Conservation (phyloP, 2,888 invertebrate genomes). For the Drosophila barbarae region DNA sequence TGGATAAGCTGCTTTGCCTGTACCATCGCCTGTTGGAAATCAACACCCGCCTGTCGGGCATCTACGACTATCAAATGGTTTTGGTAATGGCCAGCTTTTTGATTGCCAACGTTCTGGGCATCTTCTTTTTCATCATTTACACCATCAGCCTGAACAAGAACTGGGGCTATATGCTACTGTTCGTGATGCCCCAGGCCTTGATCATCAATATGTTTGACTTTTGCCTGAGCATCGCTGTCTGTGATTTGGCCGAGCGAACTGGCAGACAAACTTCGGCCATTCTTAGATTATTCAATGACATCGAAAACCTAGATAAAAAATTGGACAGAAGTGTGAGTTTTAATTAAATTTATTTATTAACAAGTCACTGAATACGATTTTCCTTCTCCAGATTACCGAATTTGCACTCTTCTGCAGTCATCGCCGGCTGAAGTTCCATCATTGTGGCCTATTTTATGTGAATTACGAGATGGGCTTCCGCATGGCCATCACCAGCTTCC, state of each 20-base stretch:
- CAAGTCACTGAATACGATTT: not conserved
- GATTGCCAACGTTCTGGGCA: slow-evolving; percentile 31
- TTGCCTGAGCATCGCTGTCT: slow-evolving; percentile 34
- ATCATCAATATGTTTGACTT: slow-evolving; percentile 20
- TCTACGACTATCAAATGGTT: slow-evolving; percentile 46
- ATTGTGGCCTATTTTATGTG: slow-evolving; percentile 42
- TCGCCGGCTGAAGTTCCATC: slow-evolving; percentile 18
- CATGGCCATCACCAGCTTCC: slow-evolving; percentile 36
- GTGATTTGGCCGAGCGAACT: slow-evolving; percentile 33
- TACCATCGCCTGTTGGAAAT: slow-evolving; percentile 40
- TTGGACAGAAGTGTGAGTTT: slow-evolving; percentile 16
- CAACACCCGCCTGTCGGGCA: slow-evolving; percentile 25
- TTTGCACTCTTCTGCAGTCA: slow-evolving; percentile 38
- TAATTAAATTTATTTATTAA: not conserved
- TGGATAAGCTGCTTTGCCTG: slow-evolving; percentile 18
- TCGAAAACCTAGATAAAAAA: not conserved
- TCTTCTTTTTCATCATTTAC: slow-evolving; percentile 22
- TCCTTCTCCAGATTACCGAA: not conserved
- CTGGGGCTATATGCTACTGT: not conserved
- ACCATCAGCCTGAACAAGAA: slow-evolving; percentile 10
- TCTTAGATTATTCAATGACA: slow-evolving; percentile 42
- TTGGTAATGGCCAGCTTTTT: slow-evolving; percentile 41
- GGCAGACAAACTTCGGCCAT: slow-evolving; percentile 36
- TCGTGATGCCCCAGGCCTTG: slow-evolving; percentile 16
- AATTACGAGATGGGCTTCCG: slow-evolving; percentile 48